Evolutionary conservation across 2,797 vertebrate genomes (phyloP), one percentile per base, ranked within the genome.

Genomic region (Megaceryle alcyon): DNA sequence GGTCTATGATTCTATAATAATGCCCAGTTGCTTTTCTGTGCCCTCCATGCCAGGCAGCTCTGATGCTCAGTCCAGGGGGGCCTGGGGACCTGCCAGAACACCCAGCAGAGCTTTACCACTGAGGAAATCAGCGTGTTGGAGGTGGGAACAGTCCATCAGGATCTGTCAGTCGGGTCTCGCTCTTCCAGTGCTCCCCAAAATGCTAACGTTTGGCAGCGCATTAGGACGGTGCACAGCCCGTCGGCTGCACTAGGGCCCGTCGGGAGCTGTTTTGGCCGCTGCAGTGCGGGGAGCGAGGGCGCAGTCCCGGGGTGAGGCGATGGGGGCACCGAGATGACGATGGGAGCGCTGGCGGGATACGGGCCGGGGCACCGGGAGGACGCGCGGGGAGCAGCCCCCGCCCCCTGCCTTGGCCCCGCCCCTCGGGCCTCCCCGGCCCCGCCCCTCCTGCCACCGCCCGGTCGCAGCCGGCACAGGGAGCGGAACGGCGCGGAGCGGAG

Each of bases 81-180:
- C 3, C 5, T 7, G 20, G 10, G 19, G 53, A 14, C 4, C 68
- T 64, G 56, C 80, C 70, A 51, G 35, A 83, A 21, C 23, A 17
- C n/a, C 18, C 29, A 6, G 23, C 5, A 4, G 22, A 26, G 39
- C 39, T 8, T 59, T 21, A 39, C 4, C 37, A 0, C 0, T 19
- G 63, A 43, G 29, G 63, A 53, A 86, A 39, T 16, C 53, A 22
- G 19, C 6, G 0, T 46, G 39, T 11, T 21, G 91, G 70, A 85
- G 49, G 14, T 37, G 49, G 13, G 59, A 26, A n/a, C 43, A 28
- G n/a, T 60, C 65, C 31, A 22, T 12, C 33, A 15, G 77, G 26
- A 13, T 21, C 73, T 25, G 69, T 48, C 63, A 7, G 23, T 8
- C 2, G 9, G 41, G 41, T 15, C 56, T 48, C 5, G 4, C 33